Evolutionary conservation across 2,113 vertebrate species (phyloP).

Genomic region (Prunella fulvescens): DNA sequence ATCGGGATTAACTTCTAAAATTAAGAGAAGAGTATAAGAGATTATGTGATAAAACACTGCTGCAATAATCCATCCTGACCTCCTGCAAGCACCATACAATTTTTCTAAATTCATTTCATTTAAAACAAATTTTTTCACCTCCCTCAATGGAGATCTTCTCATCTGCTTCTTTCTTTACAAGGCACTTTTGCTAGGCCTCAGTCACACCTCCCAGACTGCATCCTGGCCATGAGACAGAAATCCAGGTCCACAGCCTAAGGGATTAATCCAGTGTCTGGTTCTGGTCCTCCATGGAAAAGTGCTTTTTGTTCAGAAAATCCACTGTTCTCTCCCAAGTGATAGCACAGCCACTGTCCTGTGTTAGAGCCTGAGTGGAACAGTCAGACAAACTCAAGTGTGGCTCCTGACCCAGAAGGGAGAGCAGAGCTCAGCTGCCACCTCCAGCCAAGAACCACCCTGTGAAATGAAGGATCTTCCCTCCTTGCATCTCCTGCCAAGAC

Average conservation of each 20-base stretch:
- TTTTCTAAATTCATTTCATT: background rate
- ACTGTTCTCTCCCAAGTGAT: background rate
- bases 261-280: background rate
- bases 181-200: background rate
- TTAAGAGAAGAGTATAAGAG: background rate
- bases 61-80: background rate
- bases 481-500: background rate
- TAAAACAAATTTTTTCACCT: background rate
- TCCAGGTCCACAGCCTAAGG: background rate
- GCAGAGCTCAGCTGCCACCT: background rate
- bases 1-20: background rate
- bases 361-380: background rate
- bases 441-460: background rate
- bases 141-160: rapidly evolving
- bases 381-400: background rate
- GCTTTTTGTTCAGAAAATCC: background rate
- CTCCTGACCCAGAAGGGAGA: background rate
- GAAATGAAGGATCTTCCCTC: background rate
- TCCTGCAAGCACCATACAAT: background rate
- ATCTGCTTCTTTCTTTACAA: background rate
- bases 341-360: background rate
- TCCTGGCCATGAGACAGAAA: background rate
- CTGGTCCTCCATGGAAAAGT: background rate
- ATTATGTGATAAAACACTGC: background rate
- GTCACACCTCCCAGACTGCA: background rate